Conservation (phyloP, 2,888 invertebrate species). For the Dastarcus helophoroides region DNA sequence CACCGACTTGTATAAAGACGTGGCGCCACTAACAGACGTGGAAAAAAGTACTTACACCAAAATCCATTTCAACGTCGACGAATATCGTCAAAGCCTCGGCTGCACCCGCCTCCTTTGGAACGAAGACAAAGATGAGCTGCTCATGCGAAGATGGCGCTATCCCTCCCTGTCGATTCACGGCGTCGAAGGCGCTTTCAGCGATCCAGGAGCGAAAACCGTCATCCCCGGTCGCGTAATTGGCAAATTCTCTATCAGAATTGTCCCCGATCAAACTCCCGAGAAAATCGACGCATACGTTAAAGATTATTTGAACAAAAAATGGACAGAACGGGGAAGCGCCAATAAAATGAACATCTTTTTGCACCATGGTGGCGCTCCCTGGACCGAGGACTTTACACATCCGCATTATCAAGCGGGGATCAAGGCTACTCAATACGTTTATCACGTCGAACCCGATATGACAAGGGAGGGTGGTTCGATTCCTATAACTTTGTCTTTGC, state of each 20-base stretch:
- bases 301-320: slow-evolving; percentile 64
- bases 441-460: slow-evolving; percentile 82
- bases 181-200: slow-evolving; percentile 90
- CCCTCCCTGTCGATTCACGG: slow-evolving; percentile 92
- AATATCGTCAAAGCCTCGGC: slow-evolving; percentile 65
- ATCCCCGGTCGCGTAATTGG: slow-evolving; percentile 89
- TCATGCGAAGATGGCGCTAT: slow-evolving; percentile 88
- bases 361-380: slow-evolving; percentile 63
- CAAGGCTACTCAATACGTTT: slow-evolving; percentile 71
- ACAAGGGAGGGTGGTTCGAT: slow-evolving; percentile 97
- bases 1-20: slow-evolving; percentile 73
- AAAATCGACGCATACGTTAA: slow-evolving; percentile 72
- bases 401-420: slow-evolving; percentile 86
- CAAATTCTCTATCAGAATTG: slow-evolving; percentile 93
- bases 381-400: slow-evolving; percentile 88
- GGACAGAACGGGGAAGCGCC: slow-evolving; percentile 69
- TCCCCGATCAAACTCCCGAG: slow-evolving; percentile 85
- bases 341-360: slow-evolving; percentile 59
- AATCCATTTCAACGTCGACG: slow-evolving; percentile 77
- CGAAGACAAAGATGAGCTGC: slow-evolving; percentile 65
- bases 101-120: slow-evolving; percentile 57
- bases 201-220: slow-evolving; percentile 89
- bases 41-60: slow-evolving; percentile 64
- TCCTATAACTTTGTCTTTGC: slow-evolving; percentile 88
- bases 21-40: slow-evolving; percentile 55